These are phyloP conservation scores for Elgaria multicarinata DNA, from an alignment of 2,113 vertebrate genomes.

Conservation along the genomic window DNA sequence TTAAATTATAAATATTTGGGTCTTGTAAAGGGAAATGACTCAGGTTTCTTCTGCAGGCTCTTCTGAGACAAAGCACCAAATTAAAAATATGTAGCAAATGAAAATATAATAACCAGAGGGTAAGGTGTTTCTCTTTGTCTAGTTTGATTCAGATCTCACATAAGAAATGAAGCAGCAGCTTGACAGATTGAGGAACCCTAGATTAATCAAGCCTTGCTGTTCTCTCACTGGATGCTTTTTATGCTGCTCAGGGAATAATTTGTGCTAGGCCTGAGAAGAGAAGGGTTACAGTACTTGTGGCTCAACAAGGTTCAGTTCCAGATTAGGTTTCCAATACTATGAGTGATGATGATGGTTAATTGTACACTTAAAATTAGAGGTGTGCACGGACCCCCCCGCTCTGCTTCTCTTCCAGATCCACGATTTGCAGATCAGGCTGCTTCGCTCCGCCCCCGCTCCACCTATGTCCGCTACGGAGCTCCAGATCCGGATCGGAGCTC, in stretches of 20 bases:
- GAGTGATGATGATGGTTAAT: neutral
- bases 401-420: too few species aligned
- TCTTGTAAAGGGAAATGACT: neutral
- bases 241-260: neutral
- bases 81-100: constrained; percentile 30
- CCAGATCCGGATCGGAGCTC: too few species aligned
- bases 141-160: constrained; percentile 7
- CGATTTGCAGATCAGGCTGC: too few species aligned
- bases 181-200: constrained; percentile 12
- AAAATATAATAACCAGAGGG: constrained; percentile 21
- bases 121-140: constrained; percentile 8
- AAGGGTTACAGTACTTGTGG: neutral
- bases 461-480: too few species aligned
- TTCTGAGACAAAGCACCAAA: neutral
- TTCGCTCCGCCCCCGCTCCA: too few species aligned
- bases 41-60: neutral
- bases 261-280: neutral
- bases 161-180: neutral
- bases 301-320: neutral
- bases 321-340: neutral
- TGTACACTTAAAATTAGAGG: too few species aligned
- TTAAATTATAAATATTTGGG: constrained; percentile 18
- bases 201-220: neutral
- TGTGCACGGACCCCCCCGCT: too few species aligned
- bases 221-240: neutral